phyloP scores from a whole-genome alignment of 1,140 invertebrate species.

The Eumaeus atala region DNA sequence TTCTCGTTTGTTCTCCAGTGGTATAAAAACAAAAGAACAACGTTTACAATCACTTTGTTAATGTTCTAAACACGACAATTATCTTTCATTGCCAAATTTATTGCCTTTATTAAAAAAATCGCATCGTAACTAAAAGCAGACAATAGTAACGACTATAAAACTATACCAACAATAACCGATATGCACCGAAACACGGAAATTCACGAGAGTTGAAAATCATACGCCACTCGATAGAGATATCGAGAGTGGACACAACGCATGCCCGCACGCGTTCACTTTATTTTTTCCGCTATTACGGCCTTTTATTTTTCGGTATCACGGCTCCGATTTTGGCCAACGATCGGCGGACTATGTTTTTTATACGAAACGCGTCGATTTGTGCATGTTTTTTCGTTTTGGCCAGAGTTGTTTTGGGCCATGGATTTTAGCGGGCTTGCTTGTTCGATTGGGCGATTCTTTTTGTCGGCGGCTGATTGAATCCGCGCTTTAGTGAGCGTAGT shows the following conservation, averaged over 20 bases:
- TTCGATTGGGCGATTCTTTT: slow-evolving; percentile 49
- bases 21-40: too few relatives aligned
- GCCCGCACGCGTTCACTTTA: slow-evolving; percentile 46
- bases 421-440: slow-evolving; percentile 56
- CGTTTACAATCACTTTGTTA: too few relatives aligned
- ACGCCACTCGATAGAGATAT: slow-evolving; percentile 56
- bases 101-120: too few relatives aligned
- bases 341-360: slow-evolving; percentile 66
- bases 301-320: slow-evolving; percentile 75
- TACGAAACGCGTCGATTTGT: slow-evolving; percentile 68
- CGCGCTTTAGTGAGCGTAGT: slow-evolving; percentile 67
- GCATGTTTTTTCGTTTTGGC: slow-evolving; percentile 50
- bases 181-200: slow-evolving; percentile 7
- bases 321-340: slow-evolving; percentile 71
- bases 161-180: neutral
- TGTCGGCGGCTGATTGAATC: slow-evolving; percentile 63
- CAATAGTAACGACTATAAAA: too few relatives aligned
- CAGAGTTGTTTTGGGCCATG: slow-evolving; percentile 67
- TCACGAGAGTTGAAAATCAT: slow-evolving; percentile 30
- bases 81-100: too few relatives aligned
- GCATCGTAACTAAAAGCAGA: neutral
- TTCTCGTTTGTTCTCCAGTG: too few relatives aligned
- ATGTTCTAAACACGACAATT: too few relatives aligned
- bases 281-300: slow-evolving; percentile 67
- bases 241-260: too few relatives aligned